A percentile compares a stretch with the other conserved stretches of the same genome.
phyloP scores from a whole-genome alignment of 2,888 invertebrate genomes.

The Drosophila dives region DNA sequence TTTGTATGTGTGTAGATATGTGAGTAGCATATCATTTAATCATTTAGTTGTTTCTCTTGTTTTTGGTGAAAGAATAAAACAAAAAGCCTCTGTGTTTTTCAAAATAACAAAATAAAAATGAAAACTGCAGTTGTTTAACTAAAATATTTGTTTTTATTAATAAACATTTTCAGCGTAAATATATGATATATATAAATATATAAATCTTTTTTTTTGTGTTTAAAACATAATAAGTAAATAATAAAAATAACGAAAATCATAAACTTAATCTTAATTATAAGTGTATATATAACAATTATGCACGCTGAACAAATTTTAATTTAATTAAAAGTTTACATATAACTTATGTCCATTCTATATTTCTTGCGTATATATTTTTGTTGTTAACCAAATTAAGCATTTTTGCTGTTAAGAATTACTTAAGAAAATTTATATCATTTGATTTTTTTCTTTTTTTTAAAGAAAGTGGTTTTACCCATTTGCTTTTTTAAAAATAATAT shows the following conservation, averaged over 20 bases:
- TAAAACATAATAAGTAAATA: conserved; percentile 80
- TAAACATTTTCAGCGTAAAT: conserved; percentile 80
- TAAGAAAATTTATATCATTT: conserved; percentile 32
- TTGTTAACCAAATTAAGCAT: conserved; percentile 42
- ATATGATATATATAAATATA: conserved; percentile 67
- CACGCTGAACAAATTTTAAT: conserved; percentile 70
- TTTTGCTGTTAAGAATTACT: conserved; percentile 44
- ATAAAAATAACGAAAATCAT: conserved; percentile 81
- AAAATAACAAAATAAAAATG: conserved; percentile 45
- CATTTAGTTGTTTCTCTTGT: conserved; percentile 19
- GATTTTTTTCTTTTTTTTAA: conserved; percentile 12
- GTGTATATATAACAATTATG: conserved; percentile 80
- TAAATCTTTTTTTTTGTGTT: conserved; percentile 69
- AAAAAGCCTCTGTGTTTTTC: conserved; percentile 56
- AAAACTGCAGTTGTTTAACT: conserved; percentile 71
- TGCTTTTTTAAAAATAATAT: conserved; percentile 45
- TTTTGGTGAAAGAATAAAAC: conserved; percentile 24
- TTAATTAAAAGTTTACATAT: conserved; percentile 55
- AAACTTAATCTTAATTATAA: conserved; percentile 67
- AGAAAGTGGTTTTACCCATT: conserved; percentile 22
- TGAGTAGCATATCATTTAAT: conserved; percentile 33
- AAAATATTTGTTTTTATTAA: conserved; percentile 83
- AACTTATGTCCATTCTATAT: conserved; percentile 38
- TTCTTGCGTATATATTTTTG: conserved; percentile 16
- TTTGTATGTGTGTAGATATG: conserved; percentile 37